Evolutionary conservation across 2,113 vertebrate species (phyloP), one percentile per base, ranked within the genome.

Genomic region (Herpetotheres cachinnans): DNA sequence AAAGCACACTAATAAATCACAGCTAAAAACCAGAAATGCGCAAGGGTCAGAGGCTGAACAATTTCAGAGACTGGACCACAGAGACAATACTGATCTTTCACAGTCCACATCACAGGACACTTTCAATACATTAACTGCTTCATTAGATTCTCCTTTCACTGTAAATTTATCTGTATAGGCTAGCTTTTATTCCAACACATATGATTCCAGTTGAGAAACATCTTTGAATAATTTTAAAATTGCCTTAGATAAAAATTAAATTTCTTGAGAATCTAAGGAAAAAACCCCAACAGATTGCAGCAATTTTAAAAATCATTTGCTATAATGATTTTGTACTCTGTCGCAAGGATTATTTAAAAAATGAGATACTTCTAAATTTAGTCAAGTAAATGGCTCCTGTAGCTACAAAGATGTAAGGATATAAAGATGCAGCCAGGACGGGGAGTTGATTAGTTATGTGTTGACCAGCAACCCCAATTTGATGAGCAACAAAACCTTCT

Each of bases 271-370:
- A 80, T 55, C 3, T 55, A 52, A 82, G 36, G 14, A 22, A 61
- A 73, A 83, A 76, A 8, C 0, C 0, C 1, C 13, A 30, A 16
- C 3, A 44, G 2, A 49, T 52, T 47, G 7, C 1, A 70, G 2
- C 7, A 47, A 65, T 70, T 93, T 49, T 0, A 13, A 73, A 84
- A 78, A 69, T 18, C 1, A 65, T 29, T 42, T 72, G 0, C 50
- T 69, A 11, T 38, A 30, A 47, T 50, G 26, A 61, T 81, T 59
- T 89, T 90, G 4, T 61, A 38, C 26, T 58, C 22, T 40, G 5
- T 5, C 10, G 56, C 8, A 46, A 63, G 3, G 18, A 44, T 61
- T 73, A 50, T 42, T 78, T 25, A 0, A 62, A 83, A 63, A 73
- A 30, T 21, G 38, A 18, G 7, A 30, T 54, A 12, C 3, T 73